phyloP scores from a whole-genome alignment of 2,113 vertebrate genomes.

The Triplophysa tibetana region DNA sequence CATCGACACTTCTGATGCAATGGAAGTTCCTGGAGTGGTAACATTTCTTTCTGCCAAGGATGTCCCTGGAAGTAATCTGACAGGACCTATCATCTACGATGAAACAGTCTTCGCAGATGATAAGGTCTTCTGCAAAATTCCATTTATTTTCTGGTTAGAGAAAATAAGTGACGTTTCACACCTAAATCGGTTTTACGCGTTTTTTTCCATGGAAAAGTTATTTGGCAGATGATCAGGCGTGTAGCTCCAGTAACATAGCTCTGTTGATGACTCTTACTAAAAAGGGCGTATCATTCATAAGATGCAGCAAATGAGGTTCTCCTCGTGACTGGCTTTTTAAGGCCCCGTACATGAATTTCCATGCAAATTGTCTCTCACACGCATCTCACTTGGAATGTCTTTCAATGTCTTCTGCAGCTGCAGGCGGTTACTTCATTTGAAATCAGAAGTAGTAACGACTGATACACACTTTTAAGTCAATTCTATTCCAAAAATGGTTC shows the following conservation, averaged over 20 bases:
- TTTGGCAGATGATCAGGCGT: neutral
- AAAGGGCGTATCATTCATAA: neutral
- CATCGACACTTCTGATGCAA: constrained; percentile 78
- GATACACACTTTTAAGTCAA: too few species aligned
- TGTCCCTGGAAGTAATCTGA: constrained; percentile 84
- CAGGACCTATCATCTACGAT: constrained; percentile 75
- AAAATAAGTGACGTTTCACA: neutral
- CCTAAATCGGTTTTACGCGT: neutral
- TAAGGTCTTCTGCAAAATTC: constrained; percentile 67
- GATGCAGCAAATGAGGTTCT: neutral
- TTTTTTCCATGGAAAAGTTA: neutral
- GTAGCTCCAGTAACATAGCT: neutral
- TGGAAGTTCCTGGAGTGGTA: constrained; percentile 80
- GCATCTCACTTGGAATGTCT: neutral
- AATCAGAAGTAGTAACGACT: too few species aligned
- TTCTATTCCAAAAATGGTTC: too few species aligned
- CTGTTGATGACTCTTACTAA: neutral
- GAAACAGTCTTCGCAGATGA: constrained; percentile 84
- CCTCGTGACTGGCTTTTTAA: neutral
- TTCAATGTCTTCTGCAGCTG: too few species aligned
- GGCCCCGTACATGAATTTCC: neutral
- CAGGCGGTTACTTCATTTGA: too few species aligned
- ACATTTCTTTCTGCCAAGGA: constrained; percentile 82
- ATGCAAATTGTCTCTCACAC: constrained; percentile 19
- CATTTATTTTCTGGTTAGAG: neutral